A percentile compares a stretch with the other conserved stretches of the same genome.
Conservation (phyloP, 2,797 vertebrate species). For the Hoplostethus atlanticus region DNA sequence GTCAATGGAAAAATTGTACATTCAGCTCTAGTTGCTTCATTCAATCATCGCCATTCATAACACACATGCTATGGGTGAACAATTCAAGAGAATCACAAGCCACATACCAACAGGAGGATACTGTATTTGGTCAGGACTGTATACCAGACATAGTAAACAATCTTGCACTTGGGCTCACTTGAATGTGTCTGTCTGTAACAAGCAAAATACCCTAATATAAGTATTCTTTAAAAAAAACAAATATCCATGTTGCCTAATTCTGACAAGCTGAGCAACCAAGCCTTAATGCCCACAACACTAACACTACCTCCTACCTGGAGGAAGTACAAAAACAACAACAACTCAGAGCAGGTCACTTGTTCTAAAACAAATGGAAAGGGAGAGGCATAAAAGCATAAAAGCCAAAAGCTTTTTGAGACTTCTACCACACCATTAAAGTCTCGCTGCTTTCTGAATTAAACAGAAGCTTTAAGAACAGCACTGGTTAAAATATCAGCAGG, state of each 20-base stretch:
- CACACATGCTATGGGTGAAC: no score
- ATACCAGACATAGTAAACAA: background rate
- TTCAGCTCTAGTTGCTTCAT: background rate
- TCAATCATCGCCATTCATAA: background rate
- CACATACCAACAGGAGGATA: background rate
- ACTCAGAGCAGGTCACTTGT: conserved; percentile 7
- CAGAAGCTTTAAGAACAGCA: conserved; percentile 64
- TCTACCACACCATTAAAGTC: conserved; percentile 44
- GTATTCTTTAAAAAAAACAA: no score
- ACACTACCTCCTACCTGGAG: background rate
- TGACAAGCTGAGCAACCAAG: background rate
- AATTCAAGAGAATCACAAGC: background rate
- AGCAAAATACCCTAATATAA: background rate
- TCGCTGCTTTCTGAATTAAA: conserved; percentile 71
- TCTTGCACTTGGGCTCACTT: background rate
- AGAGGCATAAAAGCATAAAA: conserved; percentile 31
- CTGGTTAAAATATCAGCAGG: conserved; percentile 74
- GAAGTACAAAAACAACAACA: background rate
- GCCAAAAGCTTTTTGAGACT: conserved; percentile 47
- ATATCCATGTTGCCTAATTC: background rate
- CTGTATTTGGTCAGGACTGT: background rate
- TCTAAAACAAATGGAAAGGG: conserved; percentile 27
- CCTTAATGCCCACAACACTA: background rate
- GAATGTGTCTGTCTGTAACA: background rate
- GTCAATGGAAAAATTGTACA: background rate